phyloP scores from a whole-genome alignment of 1,140 invertebrate genomes.

The Leucophenga varia region DNA sequence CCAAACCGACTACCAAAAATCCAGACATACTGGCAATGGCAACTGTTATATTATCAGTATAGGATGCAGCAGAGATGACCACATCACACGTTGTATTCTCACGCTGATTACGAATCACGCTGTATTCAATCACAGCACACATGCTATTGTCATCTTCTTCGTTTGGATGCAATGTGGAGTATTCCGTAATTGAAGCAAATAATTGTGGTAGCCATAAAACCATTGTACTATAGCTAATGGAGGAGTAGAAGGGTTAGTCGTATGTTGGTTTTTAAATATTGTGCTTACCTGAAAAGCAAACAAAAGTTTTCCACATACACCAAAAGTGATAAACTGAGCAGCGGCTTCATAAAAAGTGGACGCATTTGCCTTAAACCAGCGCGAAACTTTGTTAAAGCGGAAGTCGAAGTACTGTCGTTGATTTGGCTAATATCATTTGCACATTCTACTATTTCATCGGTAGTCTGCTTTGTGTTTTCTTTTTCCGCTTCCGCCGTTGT shows the following conservation, averaged over 20 bases:
- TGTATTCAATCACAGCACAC: not conserved
- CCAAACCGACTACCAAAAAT: constrained; percentile 49
- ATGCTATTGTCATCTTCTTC: constrained; percentile 18
- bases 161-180: constrained; percentile 10
- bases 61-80: constrained; percentile 33
- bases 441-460: too few relatives aligned
- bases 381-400: constrained; percentile 22
- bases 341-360: constrained; percentile 1
- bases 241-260: not conserved
- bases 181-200: constrained; percentile 55
- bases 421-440: not conserved
- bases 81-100: too few relatives aligned
- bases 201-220: constrained; percentile 58
- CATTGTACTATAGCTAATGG: constrained; percentile 1
- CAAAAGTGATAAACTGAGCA: constrained; percentile 1
- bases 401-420: constrained; percentile 21
- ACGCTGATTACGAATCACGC: too few relatives aligned
- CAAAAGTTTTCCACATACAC: constrained; percentile 8
- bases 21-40: constrained; percentile 55
- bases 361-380: constrained; percentile 1
- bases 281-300: constrained; percentile 4
- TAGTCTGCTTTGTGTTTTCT: constrained; percentile 28
- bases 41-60: constrained; percentile 57
- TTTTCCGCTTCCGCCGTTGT: constrained; percentile 27
- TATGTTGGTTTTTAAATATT: too few relatives aligned